Conservation (phyloP, 2,888 invertebrate species). For the Didymodactylos carnosus region DNA sequence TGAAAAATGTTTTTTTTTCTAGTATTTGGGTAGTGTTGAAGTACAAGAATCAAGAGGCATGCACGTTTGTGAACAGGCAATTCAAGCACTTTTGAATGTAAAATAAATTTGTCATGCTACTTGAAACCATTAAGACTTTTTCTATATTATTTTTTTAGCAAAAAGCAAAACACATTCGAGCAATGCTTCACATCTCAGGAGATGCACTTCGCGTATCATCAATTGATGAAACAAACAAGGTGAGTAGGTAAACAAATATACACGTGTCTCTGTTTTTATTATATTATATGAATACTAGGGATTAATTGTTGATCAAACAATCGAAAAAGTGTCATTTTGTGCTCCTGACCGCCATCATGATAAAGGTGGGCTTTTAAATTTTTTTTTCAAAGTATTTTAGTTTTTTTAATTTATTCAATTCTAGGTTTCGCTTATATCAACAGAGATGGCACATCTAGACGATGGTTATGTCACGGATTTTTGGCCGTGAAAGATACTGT, state of each 20-base stretch:
- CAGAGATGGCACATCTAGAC: conserved; percentile 83
- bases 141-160: neutral
- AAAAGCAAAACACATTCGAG: conserved; percentile 26
- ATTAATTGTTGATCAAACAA: conserved; percentile 93
- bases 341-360: conserved; percentile 95
- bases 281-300: neutral
- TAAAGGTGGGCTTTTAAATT: no score
- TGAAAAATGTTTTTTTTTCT: neutral
- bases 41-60: conserved; percentile 97
- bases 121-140: neutral
- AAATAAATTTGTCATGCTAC: neutral
- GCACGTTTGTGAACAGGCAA: conserved; percentile 96
- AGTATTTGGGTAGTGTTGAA: conserved; percentile 90
- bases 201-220: conserved; percentile 85
- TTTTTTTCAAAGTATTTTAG: no score
- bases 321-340: conserved; percentile 99
- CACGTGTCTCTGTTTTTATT: neutral
- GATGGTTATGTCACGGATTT: conserved; percentile 99
- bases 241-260: neutral
- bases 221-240: conserved; percentile 93
- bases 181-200: conserved; percentile 39
- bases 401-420: no score
- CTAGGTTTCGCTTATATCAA: conserved; percentile 98
- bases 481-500: conserved; percentile 51
- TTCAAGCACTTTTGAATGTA: conserved; percentile 67